Conservation (phyloP, 2,888 invertebrate species). For the Pyrrhia umbra region DNA sequence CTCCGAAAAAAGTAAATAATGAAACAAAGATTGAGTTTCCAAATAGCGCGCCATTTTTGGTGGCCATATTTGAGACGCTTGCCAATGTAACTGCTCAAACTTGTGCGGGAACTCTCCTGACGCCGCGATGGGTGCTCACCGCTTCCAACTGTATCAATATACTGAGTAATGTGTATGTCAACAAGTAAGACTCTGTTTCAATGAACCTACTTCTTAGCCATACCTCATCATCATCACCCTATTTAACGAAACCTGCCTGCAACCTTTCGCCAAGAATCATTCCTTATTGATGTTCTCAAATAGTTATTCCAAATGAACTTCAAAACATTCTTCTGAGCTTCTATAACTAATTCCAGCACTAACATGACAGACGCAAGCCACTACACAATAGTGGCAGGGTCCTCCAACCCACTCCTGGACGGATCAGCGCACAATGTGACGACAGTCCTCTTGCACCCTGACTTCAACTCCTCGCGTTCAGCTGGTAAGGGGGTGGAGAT, state of each 20-base stretch:
- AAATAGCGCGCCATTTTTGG: conserved; percentile 64
- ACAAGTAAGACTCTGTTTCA: conserved; percentile 62
- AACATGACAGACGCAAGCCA: conserved; percentile 48
- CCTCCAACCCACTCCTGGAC: conserved; percentile 69
- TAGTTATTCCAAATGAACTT: neutral
- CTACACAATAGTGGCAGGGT: conserved; percentile 70
- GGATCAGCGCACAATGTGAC: conserved; percentile 69
- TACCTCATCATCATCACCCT: too few species aligned
- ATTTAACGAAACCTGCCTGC: too few species aligned
- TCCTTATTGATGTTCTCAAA: too few species aligned
- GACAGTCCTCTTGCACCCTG: conserved; percentile 24
- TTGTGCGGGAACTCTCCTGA: conserved; percentile 71
- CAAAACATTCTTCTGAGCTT: neutral
- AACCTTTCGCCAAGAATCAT: too few species aligned
- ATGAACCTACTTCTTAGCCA: too few species aligned
- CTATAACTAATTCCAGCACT: conserved; percentile 38
- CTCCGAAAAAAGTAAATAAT: conserved; percentile 7
- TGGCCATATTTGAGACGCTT: conserved; percentile 76
- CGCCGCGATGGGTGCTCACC: conserved; percentile 71
- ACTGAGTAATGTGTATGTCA: conserved; percentile 57
- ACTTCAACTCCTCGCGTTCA: conserved; percentile 10
- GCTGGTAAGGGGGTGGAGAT: neutral
- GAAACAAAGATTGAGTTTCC: conserved; percentile 34
- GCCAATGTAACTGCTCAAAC: conserved; percentile 75
- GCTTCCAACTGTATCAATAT: conserved; percentile 71